Conservation (phyloP, 2,113 vertebrate species). For the Trogon melanurus region DNA sequence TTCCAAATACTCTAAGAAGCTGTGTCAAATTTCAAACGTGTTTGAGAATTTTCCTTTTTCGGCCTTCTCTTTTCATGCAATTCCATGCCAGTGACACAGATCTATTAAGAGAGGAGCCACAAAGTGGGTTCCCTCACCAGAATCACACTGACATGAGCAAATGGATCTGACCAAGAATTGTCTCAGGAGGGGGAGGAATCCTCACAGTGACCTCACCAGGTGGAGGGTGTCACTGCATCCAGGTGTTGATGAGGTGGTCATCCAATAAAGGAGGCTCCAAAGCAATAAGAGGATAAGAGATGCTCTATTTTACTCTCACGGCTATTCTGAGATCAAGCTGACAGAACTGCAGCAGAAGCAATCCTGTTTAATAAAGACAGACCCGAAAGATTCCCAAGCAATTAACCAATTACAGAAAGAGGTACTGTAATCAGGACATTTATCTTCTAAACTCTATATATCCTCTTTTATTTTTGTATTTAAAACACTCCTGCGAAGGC, state of each 20-base stretch:
- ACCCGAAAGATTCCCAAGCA: not conserved
- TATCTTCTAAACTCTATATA: not conserved
- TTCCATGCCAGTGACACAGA: not conserved
- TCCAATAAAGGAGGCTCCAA: conserved; percentile 7
- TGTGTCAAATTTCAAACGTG: not conserved
- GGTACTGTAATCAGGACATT: not conserved
- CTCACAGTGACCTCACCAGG: not conserved
- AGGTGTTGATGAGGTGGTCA: conserved; percentile 13
- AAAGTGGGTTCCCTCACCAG: too few species aligned
- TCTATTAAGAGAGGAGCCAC: too few species aligned
- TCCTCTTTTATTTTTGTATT: not conserved
- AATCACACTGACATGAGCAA: not conserved
- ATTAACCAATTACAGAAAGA: not conserved
- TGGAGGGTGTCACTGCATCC: not conserved
- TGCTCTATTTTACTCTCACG: not conserved
- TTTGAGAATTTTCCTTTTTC: not conserved
- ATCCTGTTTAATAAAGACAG: not conserved
- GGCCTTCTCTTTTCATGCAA: not conserved
- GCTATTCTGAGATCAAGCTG: conserved; percentile 44
- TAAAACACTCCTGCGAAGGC: not conserved
- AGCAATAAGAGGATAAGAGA: conserved; percentile 2
- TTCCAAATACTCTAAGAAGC: not conserved
- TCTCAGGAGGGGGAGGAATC: not conserved
- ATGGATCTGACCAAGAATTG: not conserved
- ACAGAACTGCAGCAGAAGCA: conserved; percentile 16